phyloP scores from a whole-genome alignment of 30 jellyfish, hydroid and myxozoan species.

The Catostylus mosaicus region DNA sequence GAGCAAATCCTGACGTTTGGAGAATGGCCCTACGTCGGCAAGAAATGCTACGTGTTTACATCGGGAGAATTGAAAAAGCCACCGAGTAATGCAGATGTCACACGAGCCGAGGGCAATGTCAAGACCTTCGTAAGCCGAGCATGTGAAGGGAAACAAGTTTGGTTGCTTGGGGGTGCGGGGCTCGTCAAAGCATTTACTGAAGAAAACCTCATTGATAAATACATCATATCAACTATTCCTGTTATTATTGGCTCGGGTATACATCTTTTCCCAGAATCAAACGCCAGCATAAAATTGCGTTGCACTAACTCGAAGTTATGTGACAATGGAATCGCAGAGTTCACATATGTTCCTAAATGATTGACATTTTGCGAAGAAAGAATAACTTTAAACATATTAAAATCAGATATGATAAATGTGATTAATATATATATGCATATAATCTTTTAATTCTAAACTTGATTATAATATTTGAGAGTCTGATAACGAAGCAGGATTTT shows the following conservation, averaged over 20 bases:
- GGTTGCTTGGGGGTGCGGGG: conserved; percentile 65
- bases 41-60: conserved; percentile 48
- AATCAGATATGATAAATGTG: too few relatives aligned
- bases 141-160: conserved; percentile 39
- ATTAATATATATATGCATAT: too few relatives aligned
- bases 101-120: conserved; percentile 42
- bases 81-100: conserved; percentile 44
- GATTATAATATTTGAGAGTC: too few relatives aligned
- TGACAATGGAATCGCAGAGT: conserved; percentile 28
- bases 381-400: too few relatives aligned
- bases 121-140: conserved; percentile 22
- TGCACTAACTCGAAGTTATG: conserved; percentile 29
- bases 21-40: conserved; percentile 61
- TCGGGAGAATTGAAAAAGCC: conserved; percentile 31
- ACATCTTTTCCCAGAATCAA: conserved; percentile 31
- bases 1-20: conserved; percentile 53
- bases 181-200: conserved; percentile 33
- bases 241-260: conserved; percentile 58
- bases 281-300: conserved; percentile 6
- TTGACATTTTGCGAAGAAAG: too few relatives aligned
- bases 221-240: conserved; percentile 39
- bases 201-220: conserved; percentile 46
- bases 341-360: conserved; percentile 6
- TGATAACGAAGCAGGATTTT: too few relatives aligned
- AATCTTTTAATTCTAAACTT: too few relatives aligned